Evolutionary conservation across 1,140 invertebrate species (phyloP).

Genomic region (Cephus cinctus): DNA sequence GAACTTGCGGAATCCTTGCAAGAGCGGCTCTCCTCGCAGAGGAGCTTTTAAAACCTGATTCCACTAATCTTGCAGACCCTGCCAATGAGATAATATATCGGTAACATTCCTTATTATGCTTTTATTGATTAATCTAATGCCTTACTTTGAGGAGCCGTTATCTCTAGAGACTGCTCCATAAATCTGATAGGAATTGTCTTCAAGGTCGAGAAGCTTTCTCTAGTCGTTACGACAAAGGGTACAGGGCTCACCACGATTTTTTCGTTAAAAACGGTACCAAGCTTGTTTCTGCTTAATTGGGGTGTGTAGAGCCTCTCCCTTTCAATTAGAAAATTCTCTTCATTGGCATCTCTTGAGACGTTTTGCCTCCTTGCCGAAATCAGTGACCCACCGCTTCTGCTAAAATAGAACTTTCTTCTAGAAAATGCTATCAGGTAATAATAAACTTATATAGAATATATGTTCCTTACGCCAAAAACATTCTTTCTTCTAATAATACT

Average conservation of each 20-base stretch:
- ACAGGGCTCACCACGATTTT: constrained; percentile 51
- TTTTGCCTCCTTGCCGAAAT: not conserved
- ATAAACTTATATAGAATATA: too few species aligned
- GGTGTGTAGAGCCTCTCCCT: constrained; percentile 14
- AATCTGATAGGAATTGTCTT: constrained; percentile 44
- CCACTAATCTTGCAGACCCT: constrained; percentile 30
- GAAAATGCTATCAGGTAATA: too few species aligned
- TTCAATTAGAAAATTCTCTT: constrained; percentile 15
- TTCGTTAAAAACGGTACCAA: constrained; percentile 50
- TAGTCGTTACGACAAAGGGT: constrained; percentile 44
- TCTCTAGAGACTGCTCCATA: constrained; percentile 33
- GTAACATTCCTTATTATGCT: not conserved
- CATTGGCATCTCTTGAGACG: constrained; percentile 13
- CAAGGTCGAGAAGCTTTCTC: constrained; percentile 50
- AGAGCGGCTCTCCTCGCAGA: constrained; percentile 26
- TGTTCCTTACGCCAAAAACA: too few species aligned
- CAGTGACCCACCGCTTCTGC: not conserved
- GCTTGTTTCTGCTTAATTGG: constrained; percentile 34
- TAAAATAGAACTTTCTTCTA: not conserved
- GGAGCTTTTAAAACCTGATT: constrained; percentile 23
- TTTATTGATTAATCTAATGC: constrained; percentile 1
- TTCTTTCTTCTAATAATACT: too few species aligned
- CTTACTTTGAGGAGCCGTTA: constrained; percentile 32
- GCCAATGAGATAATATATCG: not conserved
- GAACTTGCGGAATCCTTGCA: constrained; percentile 25